Evolutionary conservation across 2,888 invertebrate species (phyloP).

Genomic region (Lamellibrachia columna): DNA sequence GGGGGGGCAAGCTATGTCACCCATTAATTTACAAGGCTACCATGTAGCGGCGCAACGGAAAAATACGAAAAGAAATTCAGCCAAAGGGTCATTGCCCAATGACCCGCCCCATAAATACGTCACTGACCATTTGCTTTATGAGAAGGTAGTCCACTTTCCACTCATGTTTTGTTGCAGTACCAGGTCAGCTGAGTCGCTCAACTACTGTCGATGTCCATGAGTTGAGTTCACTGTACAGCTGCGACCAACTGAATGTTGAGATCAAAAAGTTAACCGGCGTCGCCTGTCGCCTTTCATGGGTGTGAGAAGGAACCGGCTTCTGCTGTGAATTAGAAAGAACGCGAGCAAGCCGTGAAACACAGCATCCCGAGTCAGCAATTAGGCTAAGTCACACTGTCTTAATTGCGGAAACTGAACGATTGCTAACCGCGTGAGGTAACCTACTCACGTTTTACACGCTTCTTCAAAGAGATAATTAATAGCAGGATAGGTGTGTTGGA

Average conservation of each 20-base stretch:
- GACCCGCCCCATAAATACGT: not conserved
- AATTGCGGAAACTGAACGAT: not conserved
- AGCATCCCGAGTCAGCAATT: not conserved
- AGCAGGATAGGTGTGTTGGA: not conserved
- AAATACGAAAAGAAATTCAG: too few relatives aligned
- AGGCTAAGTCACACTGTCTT: not conserved
- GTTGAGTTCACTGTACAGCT: not conserved
- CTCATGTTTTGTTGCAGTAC: not conserved
- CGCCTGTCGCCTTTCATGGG: not conserved
- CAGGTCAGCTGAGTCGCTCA: not conserved
- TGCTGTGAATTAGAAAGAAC: not conserved
- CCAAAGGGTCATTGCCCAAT: too few relatives aligned
- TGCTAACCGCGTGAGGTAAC: not conserved
- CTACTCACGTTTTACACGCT: not conserved
- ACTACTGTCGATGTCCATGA: not conserved
- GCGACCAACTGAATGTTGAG: not conserved
- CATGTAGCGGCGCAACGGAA: too few relatives aligned
- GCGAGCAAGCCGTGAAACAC: not conserved
- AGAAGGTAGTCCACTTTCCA: not conserved
- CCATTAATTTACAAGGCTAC: too few relatives aligned
- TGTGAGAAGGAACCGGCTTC: not conserved
- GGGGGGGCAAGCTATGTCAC: too few relatives aligned
- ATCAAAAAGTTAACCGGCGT: conserved; percentile 16
- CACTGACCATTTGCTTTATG: not conserved
- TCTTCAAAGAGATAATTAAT: not conserved